Conservation (phyloP, 2,888 invertebrate species). For the Malacosoma neustria region DNA sequence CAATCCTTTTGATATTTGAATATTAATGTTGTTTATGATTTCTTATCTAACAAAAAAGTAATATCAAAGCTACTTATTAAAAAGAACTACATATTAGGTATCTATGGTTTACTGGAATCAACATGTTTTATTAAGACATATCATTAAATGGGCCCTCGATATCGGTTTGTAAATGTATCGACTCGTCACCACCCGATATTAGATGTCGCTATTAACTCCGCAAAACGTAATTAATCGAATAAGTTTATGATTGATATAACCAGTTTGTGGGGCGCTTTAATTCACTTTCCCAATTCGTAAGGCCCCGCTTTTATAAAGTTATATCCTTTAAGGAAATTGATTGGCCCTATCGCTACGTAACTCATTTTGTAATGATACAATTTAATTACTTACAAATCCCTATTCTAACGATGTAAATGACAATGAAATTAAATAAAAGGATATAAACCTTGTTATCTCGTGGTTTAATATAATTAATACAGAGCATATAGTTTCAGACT, state of each 20-base stretch:
- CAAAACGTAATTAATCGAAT: slow-evolving; percentile 76
- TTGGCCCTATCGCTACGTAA: slow-evolving; percentile 52
- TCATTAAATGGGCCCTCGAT: no score
- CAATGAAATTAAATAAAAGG: slow-evolving; percentile 35
- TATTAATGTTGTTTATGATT: no score
- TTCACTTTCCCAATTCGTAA: slow-evolving; percentile 71
- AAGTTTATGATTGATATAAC: slow-evolving; percentile 76
- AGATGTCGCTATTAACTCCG: slow-evolving; percentile 76
- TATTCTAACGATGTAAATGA: slow-evolving; percentile 30
- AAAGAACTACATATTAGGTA: no score
- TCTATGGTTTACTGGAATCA: no score
- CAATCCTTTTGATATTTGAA: no score
- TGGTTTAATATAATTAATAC: not conserved
- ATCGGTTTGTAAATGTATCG: not conserved
- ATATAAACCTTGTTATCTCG: slow-evolving; percentile 16
- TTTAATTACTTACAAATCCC: slow-evolving; percentile 41
- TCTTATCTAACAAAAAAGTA: no score
- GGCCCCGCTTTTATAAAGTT: slow-evolving; percentile 63
- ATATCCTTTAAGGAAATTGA: slow-evolving; percentile 67
- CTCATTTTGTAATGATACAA: slow-evolving; percentile 53
- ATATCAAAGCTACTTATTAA: no score
- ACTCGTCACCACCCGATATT: slow-evolving; percentile 56
- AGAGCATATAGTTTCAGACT: not conserved
- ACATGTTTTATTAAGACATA: no score
- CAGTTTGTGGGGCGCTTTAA: slow-evolving; percentile 71